Evolutionary conservation across 2,888 invertebrate genomes (phyloP), one percentile per base, ranked within the genome.

Genomic region (Abscondita cerata): DNA sequence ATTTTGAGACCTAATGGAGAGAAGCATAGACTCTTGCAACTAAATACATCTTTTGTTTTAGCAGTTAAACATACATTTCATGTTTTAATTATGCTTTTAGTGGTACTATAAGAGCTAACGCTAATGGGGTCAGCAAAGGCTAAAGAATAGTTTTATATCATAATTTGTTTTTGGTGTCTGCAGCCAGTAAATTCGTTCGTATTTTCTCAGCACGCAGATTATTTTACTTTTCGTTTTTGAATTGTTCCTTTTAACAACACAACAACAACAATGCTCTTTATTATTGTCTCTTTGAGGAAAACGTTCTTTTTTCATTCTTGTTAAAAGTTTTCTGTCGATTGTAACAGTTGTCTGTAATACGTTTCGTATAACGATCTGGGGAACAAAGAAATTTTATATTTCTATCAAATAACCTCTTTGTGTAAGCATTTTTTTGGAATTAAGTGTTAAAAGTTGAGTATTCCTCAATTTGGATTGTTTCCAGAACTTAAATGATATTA

Each of bases 1-100:
- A 25, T 40, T 59, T 58, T 53, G 34, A 18, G 13, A 31, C 53
- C 19, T 51, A 59, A 53, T 61, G 57, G 54, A 59, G 63, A 59
- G 50, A 59, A 59, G 47, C 65, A 59, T 56, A 52, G 62, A 62
- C 54, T 59, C 65, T 58, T 60, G 52, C 62, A 67, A 68, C 71
- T 66, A 72, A 72, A 72, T 71, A 68, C 67, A 69, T 72, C 73
- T 76, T 44, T 76, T 74, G 75, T 74, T 74, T 74, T 68, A n/a
- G 68, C 71, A 73, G 74, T 76, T 77, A 75, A 76, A 74, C 72
- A 74, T 73, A 76, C 76, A 76, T 76, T 75, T 75, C 75, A 73
- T 73, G 76, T 77, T 76, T 76, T 77, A 77, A 77, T 76, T 77
- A 76, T 75, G 76, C 77, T 76, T n/a, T 76, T 76, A 76, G 75